A percentile compares a stretch with the other conserved stretches of the same genome.
Conservation (phyloP, 2,113 vertebrate genomes). For the Lophotis ruficrista region DNA sequence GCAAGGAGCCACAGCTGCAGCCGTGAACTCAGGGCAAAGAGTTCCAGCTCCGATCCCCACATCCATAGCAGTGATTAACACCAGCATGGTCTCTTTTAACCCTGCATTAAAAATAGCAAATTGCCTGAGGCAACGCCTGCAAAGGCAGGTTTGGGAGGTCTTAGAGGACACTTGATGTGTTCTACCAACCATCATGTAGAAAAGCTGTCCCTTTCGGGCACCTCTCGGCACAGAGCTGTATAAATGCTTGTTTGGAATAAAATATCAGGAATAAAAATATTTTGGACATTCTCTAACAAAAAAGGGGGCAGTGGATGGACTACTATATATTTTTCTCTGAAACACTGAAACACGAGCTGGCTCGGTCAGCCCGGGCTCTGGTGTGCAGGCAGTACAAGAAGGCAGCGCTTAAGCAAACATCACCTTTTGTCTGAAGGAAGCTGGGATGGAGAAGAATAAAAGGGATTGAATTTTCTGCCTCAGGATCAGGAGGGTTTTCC, state of each 20-base stretch:
- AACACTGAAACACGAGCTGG: not conserved
- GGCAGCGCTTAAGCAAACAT: not conserved
- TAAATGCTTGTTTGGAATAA: not conserved
- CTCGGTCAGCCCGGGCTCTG: not conserved
- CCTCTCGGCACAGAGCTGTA: not conserved
- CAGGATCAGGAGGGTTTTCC: not conserved
- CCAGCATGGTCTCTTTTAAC: not conserved
- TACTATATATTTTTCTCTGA: not conserved
- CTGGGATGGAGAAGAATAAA: not conserved
- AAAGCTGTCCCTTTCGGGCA: not conserved
- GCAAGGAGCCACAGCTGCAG: not conserved
- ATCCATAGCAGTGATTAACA: not conserved
- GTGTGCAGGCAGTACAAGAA: not conserved
- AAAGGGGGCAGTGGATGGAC: not conserved
- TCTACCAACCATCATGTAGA: not conserved
- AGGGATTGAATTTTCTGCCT: not conserved
- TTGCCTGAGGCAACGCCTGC: not conserved
- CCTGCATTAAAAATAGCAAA: not conserved
- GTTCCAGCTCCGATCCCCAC: not conserved
- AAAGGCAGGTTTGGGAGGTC: not conserved
- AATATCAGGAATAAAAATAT: not conserved
- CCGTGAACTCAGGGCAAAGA: not conserved
- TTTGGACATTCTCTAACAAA: not conserved
- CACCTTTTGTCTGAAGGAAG: not conserved
- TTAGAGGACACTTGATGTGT: not conserved